Evolutionary conservation across 1,140 invertebrate genomes (phyloP), one percentile per base, ranked within the genome.

Genomic region (Zaprionus kolodkinae): DNA sequence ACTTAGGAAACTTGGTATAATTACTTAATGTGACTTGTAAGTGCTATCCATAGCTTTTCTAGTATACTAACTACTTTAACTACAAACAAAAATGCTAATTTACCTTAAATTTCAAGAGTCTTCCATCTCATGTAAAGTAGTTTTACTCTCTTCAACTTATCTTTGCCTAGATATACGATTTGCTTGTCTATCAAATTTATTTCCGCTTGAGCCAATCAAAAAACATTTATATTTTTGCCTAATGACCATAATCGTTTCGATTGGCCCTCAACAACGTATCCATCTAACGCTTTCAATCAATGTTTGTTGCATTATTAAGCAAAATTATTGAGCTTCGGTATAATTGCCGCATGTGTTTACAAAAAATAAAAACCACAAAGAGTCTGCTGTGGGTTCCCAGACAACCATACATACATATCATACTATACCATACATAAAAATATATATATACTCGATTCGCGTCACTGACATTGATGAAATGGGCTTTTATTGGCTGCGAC

Each of bases 401-500:
- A 61, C 60, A 45, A 35, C 13, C 50, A 76, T 85, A 21, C 50
- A 76, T 85, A 21, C 2, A 21, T 21, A 21, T 21, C 2, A 21
- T 21, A 21, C 21, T 21, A 21, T 21, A 59, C n/a, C 40, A 43
- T 15, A 40, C 13, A 3, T n/a, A 5, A 76, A 67, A 62, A 43
- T 33, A 56, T 66, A 54, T 15, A 45, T 48, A 57, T 21, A 25
- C 6, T 43, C 40, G 40, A 56, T 66, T 57, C 33, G 38, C 12
- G 13, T 27, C 81, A 83, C 81, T 83, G 84, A 87, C 84, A 87
- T 80, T 88, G 84, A 87, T 88, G 80, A 87, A 87, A 88, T 72
- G 80, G 73, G 56, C 80, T 80, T 80, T 83, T 87, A 84, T 87
- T 72, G 81, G 70, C 84, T 78, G 12, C 40, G 40, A 45, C 40